Percentiles rank a stretch among this genome's conserved stretches.
phyloP scores from a whole-genome alignment of 2,888 invertebrate species.

The Cephus rjabovi region DNA sequence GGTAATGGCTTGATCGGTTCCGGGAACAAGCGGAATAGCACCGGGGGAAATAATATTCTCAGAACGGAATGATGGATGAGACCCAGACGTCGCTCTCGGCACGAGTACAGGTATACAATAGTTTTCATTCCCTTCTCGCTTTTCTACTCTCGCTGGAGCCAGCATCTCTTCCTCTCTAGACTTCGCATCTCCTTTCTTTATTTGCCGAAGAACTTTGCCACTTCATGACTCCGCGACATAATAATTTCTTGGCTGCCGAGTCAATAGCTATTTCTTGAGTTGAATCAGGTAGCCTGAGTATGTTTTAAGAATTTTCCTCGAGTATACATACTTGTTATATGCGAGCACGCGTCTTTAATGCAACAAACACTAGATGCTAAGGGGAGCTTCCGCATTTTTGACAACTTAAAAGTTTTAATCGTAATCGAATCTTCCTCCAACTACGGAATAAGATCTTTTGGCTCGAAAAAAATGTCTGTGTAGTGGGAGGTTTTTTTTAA shows the following conservation, averaged over 20 bases:
- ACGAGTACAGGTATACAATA: slow-evolving; percentile 16
- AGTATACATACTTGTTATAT: not conserved
- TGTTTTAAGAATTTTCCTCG: not conserved
- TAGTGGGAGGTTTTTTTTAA: too few relatives aligned
- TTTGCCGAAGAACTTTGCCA: not conserved
- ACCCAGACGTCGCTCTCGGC: slow-evolving; percentile 16
- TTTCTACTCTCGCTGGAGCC: not conserved
- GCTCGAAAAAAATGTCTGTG: not conserved
- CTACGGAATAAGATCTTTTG: not conserved
- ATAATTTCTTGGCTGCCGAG: too few relatives aligned
- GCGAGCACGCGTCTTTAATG: not conserved
- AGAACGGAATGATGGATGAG: slow-evolving; percentile 21
- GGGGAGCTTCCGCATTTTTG: not conserved
- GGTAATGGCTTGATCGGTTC: slow-evolving; percentile 27
- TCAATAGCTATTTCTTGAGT: too few relatives aligned
- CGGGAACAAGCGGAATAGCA: slow-evolving; percentile 24
- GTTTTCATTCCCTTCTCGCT: not conserved
- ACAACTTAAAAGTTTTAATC: too few relatives aligned
- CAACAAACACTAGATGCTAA: not conserved
- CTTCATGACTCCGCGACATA: not conserved
- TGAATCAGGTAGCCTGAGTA: too few relatives aligned
- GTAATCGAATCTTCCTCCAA: not conserved
- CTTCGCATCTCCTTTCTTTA: not conserved
- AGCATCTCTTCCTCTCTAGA: not conserved
- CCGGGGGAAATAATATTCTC: slow-evolving; percentile 23